Conservation (phyloP, 2,113 vertebrate genomes). For the Crotalus horridus region DNA sequence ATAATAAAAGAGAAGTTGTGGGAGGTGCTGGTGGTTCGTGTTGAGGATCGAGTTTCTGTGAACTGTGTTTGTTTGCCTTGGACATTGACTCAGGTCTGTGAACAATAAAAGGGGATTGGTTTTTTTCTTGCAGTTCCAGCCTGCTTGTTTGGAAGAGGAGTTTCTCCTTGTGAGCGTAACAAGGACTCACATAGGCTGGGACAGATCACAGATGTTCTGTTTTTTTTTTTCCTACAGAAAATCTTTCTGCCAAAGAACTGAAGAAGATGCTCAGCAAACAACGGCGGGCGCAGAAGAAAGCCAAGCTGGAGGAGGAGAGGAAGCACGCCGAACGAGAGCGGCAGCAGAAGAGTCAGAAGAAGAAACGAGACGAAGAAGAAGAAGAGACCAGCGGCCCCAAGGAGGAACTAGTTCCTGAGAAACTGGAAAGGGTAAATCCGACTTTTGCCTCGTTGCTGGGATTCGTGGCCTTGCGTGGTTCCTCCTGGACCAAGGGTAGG, state of each 20-base stretch:
- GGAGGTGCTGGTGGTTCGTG: too few species aligned
- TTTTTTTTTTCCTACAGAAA: slow-evolving; percentile 61
- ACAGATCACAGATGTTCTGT: background rate
- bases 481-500: too few species aligned
- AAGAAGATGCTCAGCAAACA: slow-evolving; percentile 82
- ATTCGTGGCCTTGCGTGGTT: background rate
- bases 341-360: slow-evolving; percentile 76
- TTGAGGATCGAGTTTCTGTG: too few species aligned
- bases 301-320: slow-evolving; percentile 76
- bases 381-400: slow-evolving; percentile 72
- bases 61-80: too few species aligned
- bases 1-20: too few species aligned
- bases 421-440: slow-evolving; percentile 74
- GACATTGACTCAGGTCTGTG: too few species aligned
- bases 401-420: slow-evolving; percentile 77
- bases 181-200: too few species aligned
- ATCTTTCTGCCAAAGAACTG: slow-evolving; percentile 77
- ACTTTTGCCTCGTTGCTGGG: slow-evolving; percentile 20
- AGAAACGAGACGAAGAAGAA: slow-evolving; percentile 76
- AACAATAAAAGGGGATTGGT: too few species aligned
- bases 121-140: too few species aligned
- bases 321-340: slow-evolving; percentile 74
- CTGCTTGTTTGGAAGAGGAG: too few species aligned
- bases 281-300: slow-evolving; percentile 78
- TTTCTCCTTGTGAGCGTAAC: too few species aligned